A percentile compares a stretch with the other conserved stretches of the same genome.
Evolutionary conservation across 2,797 vertebrate species (phyloP).

Genomic region (Pangasius djambal): DNA sequence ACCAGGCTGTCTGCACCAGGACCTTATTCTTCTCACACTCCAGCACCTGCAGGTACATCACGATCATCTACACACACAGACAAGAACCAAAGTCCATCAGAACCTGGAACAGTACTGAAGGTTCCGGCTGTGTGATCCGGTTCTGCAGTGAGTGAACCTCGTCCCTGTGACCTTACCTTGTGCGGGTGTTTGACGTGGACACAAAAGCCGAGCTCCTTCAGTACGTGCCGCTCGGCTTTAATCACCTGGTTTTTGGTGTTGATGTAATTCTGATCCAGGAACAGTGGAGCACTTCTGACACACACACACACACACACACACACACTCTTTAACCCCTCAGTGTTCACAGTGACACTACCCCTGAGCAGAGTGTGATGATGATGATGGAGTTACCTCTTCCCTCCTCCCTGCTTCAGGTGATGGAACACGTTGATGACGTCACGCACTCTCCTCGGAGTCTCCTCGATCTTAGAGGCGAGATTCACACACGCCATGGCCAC

Average conservation of each 20-base stretch:
- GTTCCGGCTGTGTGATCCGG: background rate
- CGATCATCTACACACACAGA: slow-evolving; percentile 80
- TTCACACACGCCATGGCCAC: slow-evolving; percentile 89
- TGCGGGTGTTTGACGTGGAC: slow-evolving; percentile 73
- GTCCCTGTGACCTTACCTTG: background rate
- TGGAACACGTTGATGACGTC: slow-evolving; percentile 89
- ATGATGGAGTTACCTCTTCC: slow-evolving; percentile 76
- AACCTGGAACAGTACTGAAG: background rate
- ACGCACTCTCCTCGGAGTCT: slow-evolving; percentile 83
- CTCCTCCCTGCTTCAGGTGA: slow-evolving; percentile 81
- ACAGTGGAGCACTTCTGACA: slow-evolving; percentile 69
- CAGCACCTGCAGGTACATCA: slow-evolving; percentile 89
- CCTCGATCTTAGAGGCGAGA: slow-evolving; percentile 87
- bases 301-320: slow-evolving; percentile 2
- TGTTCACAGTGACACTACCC: background rate
- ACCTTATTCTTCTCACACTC: slow-evolving; percentile 88
- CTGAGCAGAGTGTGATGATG: background rate
- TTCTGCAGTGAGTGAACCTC: background rate
- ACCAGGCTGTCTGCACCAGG: slow-evolving; percentile 75
- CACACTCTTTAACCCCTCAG: background rate
- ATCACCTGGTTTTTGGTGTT: slow-evolving; percentile 92
- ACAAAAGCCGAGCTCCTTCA: slow-evolving; percentile 91
- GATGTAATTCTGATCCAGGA: slow-evolving; percentile 92
- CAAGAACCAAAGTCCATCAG: background rate
- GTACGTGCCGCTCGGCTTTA: slow-evolving; percentile 85